Percentiles rank a stretch among this genome's conserved stretches.
These are phyloP conservation scores for Tympanoctomys barrerae DNA, from an alignment of 2,797 vertebrate genomes.

Conservation along the genomic window DNA sequence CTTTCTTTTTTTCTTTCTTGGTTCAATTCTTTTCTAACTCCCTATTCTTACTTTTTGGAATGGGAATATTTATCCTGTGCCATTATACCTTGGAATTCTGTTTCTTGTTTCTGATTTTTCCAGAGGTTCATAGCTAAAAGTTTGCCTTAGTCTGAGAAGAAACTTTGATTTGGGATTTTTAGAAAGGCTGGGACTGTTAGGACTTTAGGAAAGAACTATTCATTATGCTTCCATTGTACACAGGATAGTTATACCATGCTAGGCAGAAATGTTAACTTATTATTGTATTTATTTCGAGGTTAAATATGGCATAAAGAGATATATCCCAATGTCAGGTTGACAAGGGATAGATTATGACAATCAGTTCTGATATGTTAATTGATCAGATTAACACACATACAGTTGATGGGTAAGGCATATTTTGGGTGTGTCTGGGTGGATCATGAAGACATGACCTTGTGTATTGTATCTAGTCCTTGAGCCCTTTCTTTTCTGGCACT, in stretches of 20 bases:
- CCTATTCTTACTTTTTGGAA: neutral
- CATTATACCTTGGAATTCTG: neutral
- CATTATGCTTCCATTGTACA: neutral
- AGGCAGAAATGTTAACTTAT: neutral
- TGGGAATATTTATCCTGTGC: neutral
- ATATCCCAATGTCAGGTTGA: neutral
- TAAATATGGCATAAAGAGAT: neutral
- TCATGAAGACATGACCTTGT: neutral
- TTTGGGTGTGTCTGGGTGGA: neutral
- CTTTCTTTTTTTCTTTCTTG: neutral
- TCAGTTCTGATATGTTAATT: neutral
- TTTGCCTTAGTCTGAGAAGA: neutral
- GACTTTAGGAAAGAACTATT: neutral
- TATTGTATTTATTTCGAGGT: neutral
- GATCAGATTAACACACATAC: neutral
- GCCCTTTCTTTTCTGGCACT: neutral
- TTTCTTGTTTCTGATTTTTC: neutral
- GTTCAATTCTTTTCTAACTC: neutral
- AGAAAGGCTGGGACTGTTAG: neutral
- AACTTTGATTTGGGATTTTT: neutral
- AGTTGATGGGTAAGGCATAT: neutral
- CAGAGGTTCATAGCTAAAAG: neutral
- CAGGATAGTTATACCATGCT: neutral
- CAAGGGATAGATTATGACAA: neutral
- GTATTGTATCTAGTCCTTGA: neutral